phyloP scores from a whole-genome alignment of 1,140 invertebrate species.

The Meloidogyne chitwoodi region DNA sequence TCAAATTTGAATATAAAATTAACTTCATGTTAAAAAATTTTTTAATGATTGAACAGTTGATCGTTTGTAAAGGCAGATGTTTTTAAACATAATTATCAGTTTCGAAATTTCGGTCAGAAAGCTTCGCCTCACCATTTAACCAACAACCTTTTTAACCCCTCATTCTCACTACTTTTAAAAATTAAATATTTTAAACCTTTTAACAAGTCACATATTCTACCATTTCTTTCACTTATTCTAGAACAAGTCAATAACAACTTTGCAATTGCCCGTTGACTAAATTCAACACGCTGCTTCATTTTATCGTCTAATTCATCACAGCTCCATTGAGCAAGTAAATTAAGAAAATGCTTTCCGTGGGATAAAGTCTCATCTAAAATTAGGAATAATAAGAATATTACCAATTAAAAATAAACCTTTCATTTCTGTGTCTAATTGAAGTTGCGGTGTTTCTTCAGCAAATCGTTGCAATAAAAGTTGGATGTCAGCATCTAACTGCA shows the following conservation, averaged over 20 bases:
- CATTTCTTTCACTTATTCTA: constrained; percentile 20
- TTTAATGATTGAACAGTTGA: too few relatives aligned
- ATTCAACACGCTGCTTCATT: constrained; percentile 29
- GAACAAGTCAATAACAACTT: constrained; percentile 29
- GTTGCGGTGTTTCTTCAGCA: constrained; percentile 14
- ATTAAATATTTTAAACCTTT: background rate
- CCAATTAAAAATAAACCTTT: constrained; percentile 23
- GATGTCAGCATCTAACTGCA: constrained; percentile 37
- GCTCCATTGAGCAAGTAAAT: constrained; percentile 24
- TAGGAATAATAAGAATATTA: background rate
- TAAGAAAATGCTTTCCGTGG: constrained; percentile 27
- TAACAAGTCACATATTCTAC: background rate
- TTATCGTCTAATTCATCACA: constrained; percentile 32
- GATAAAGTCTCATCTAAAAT: constrained; percentile 18
- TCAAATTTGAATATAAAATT: too few relatives aligned
- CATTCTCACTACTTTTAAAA: background rate
- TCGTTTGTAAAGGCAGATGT: too few relatives aligned
- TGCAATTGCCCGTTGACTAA: constrained; percentile 29
- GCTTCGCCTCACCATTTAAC: too few relatives aligned
- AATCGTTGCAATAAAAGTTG: constrained; percentile 39
- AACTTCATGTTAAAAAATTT: too few relatives aligned
- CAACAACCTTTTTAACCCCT: too few relatives aligned
- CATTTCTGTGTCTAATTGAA: constrained; percentile 23
- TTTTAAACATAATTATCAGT: too few relatives aligned
- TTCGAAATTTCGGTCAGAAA: too few relatives aligned